Base-by-base conservation (phyloP, 2,888 invertebrate species). In the Pyrochroa serraticornis region DNA sequence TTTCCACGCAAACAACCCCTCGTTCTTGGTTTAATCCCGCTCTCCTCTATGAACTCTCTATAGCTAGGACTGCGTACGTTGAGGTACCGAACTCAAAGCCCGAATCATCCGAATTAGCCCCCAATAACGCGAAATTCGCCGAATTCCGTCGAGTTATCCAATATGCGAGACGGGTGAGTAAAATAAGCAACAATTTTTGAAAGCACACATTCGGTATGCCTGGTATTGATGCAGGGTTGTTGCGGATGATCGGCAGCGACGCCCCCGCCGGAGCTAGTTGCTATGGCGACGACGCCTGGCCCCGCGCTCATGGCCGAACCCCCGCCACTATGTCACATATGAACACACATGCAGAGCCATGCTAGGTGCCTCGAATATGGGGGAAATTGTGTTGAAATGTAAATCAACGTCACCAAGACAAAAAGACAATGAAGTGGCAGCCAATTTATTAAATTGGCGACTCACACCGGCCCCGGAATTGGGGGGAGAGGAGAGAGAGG, bases 211-310 rank as follows among this genome's bases (percentile, higher is more conserved):
- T 62, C 63, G 64, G 57, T 62, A 64, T 65, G 64, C 63, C 65
- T 71, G 71, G 75, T 77, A 77, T 77, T 76, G 77, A 77, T 77
- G 77, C 76, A 75, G 74, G 74, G 73, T 72, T 74, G 76, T 75
- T 77, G 76, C 75, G 77, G 77, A 76, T 77, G 76, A 77, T 77
- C 77, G 76, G 75, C 74, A 73, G 73, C 70, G 72, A 74, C 76
- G 74, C 76, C 78, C 74, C 75, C 76, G 71, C 67, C 63, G 65
- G 70, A 72, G 74, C 73, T 71, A 68, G 77, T 77, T 68, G 70
- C 72, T 69, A 75, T 73, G 72, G 66, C 48, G 62, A 68, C 69
- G 64, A 60, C 54, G 64, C 65, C 64, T 60, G 59, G 63, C 62
- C 63, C 62, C 62, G 43, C 60, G 62, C 62, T 48, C 58, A 55